phyloP scores from a whole-genome alignment of 2,888 invertebrate genomes.

The Drosophila prolongata region DNA sequence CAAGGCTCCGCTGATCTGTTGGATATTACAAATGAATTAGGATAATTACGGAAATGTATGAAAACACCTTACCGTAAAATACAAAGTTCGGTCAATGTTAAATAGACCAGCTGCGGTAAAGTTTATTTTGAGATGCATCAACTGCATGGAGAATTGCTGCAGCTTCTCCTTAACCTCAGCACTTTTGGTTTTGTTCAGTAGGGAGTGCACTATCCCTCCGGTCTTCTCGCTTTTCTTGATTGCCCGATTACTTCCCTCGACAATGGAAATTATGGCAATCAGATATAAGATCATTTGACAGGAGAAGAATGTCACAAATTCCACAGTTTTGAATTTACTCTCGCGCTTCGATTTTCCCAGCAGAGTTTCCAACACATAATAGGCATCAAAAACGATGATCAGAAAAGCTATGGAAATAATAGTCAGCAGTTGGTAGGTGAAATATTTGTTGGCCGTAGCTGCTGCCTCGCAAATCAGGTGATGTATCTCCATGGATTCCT shows the following conservation, averaged over 20 bases:
- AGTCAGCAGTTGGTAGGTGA: conserved; percentile 83
- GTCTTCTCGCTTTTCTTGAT: conserved; percentile 84
- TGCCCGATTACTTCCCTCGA: conserved; percentile 83
- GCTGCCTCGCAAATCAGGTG: conserved; percentile 84
- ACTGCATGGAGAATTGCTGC: conserved; percentile 83
- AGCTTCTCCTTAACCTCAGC: conserved; percentile 81
- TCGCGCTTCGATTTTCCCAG: conserved; percentile 82
- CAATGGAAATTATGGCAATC: conserved; percentile 83
- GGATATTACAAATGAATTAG: conserved; percentile 5
- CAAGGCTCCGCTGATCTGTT: conserved; percentile 83
- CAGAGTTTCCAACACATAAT: conserved; percentile 83
- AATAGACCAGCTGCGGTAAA: conserved; percentile 85
- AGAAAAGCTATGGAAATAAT: conserved; percentile 84
- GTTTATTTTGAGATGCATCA: conserved; percentile 83
- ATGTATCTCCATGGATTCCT: conserved; percentile 84
- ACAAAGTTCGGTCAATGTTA: conserved; percentile 83
- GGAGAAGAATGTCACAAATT: conserved; percentile 84
- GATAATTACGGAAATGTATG: neutral
- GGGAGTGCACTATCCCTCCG: conserved; percentile 81
- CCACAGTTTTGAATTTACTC: conserved; percentile 82
- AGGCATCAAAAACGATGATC: conserved; percentile 84
- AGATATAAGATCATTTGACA: conserved; percentile 84
- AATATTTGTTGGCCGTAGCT: conserved; percentile 84
- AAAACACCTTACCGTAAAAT: conserved; percentile 82
- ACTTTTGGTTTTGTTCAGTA: conserved; percentile 81